These are phyloP conservation scores for Sturmia bella DNA, from an alignment of 2,888 invertebrate species.

Conservation along the genomic window DNA sequence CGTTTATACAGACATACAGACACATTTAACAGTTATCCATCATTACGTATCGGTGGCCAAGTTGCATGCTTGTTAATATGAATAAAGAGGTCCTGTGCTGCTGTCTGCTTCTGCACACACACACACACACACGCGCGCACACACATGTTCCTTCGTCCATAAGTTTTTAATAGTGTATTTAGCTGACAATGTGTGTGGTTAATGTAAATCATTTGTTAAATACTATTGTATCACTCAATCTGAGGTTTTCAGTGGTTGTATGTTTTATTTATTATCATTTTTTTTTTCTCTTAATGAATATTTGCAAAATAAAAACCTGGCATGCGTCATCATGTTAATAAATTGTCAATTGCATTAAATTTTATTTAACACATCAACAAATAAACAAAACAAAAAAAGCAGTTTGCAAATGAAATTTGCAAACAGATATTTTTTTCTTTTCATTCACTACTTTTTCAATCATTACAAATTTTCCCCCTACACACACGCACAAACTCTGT, in stretches of 20 bases:
- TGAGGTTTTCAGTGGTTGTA: slow-evolving; percentile 49
- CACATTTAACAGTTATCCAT: slow-evolving; percentile 2
- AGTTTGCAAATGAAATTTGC: slow-evolving; percentile 57
- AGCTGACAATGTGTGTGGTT: slow-evolving; percentile 61
- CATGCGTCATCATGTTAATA: slow-evolving; percentile 65
- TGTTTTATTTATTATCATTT: slow-evolving; percentile 11
- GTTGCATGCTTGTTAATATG: not conserved
- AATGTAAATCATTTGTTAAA: slow-evolving; percentile 68
- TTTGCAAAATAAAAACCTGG: slow-evolving; percentile 57
- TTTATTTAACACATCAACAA: slow-evolving; percentile 43
- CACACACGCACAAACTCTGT: not conserved
- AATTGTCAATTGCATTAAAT: slow-evolving; percentile 64
- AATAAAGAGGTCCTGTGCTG: not conserved
- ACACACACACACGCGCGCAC: no score
- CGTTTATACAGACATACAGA: not conserved
- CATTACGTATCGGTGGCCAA: not conserved
- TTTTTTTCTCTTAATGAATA: slow-evolving; percentile 30
- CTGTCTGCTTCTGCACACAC: no score
- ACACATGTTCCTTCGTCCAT: not conserved
- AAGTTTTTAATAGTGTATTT: slow-evolving; percentile 45
- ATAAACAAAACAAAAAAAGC: not conserved
- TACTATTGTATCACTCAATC: slow-evolving; percentile 60
- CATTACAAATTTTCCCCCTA: slow-evolving; percentile 34
- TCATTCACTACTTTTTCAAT: slow-evolving; percentile 38
- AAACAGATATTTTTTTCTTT: slow-evolving; percentile 40